A percentile compares a stretch with the other conserved stretches of the same genome.
These are phyloP conservation scores for Carollia perspicillata DNA, from an alignment of 2,113 vertebrate species.

Conservation along the genomic window DNA sequence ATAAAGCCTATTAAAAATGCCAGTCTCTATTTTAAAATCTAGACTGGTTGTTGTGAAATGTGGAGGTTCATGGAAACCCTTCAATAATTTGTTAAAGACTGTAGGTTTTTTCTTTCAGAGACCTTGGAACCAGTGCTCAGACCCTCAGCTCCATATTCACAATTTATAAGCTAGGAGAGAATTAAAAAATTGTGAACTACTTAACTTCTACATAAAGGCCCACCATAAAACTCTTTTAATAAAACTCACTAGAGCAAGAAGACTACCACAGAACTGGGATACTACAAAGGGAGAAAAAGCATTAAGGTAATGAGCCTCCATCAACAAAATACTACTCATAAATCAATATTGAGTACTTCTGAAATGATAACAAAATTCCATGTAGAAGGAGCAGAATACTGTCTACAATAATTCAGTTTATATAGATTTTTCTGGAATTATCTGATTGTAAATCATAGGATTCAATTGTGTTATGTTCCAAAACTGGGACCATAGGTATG, in stretches of 20 bases:
- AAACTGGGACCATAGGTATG: not conserved
- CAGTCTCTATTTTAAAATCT: too few species aligned
- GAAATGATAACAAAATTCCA: not conserved
- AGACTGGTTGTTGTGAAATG: too few species aligned
- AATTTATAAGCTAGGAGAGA: not conserved
- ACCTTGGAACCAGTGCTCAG: not conserved
- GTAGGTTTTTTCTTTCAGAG: not conserved
- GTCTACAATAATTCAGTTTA: not conserved
- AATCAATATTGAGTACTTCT: not conserved
- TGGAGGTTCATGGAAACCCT: not conserved
- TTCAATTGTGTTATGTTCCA: not conserved
- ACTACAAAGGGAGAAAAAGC: not conserved
- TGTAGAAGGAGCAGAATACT: not conserved
- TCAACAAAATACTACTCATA: not conserved
- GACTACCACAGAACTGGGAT: not conserved
- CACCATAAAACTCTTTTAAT: not conserved
- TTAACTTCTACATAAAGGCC: not conserved
- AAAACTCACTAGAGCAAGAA: not conserved
- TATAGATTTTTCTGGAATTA: not conserved
- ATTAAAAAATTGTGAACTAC: not conserved
- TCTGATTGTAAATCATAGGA: not conserved
- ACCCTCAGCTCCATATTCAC: not conserved
- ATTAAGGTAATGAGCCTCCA: not conserved
- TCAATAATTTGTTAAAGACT: not conserved
- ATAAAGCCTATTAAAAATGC: too few species aligned